Percentiles rank a stretch among this genome's conserved stretches.
Conservation (phyloP, 2,888 invertebrate genomes). For the Cephus pulcher region DNA sequence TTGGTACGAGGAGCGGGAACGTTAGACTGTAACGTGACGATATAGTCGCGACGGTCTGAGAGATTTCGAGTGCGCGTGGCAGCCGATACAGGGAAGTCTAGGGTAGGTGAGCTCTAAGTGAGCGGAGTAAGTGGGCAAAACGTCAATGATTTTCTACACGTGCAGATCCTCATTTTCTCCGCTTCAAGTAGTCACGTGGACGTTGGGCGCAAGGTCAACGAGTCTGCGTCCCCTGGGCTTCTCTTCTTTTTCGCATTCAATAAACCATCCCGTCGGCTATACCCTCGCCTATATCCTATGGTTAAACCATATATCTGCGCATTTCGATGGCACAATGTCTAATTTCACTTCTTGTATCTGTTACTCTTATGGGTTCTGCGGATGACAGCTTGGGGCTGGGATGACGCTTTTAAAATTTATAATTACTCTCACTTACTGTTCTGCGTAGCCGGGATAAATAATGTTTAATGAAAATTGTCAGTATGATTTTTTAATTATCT, state of each 20-base stretch:
- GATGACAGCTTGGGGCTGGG: neutral
- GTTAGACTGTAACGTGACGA: neutral
- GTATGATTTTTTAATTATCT: neutral
- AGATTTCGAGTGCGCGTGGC: neutral
- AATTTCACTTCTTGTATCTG: neutral
- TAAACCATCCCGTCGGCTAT: neutral
- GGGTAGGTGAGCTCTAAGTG: neutral
- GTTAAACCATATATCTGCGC: neutral
- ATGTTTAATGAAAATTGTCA: neutral
- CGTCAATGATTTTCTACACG: constrained; percentile 16
- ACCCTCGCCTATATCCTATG: neutral
- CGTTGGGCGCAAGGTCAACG: constrained; percentile 17
- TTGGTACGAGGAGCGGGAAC: neutral
- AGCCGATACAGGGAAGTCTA: neutral
- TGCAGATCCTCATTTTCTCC: constrained; percentile 19
- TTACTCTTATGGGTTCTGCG: neutral
- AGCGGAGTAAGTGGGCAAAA: constrained; percentile 16
- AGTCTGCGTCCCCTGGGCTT: constrained; percentile 3
- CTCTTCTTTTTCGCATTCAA: neutral
- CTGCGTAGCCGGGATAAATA: neutral
- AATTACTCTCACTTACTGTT: neutral
- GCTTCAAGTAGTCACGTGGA: constrained; percentile 15
- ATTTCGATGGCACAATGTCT: neutral
- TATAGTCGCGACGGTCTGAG: neutral
- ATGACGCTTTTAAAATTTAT: neutral